Conservation (phyloP, 2,797 vertebrate species). For the Gobionotothen gibberifrons region DNA sequence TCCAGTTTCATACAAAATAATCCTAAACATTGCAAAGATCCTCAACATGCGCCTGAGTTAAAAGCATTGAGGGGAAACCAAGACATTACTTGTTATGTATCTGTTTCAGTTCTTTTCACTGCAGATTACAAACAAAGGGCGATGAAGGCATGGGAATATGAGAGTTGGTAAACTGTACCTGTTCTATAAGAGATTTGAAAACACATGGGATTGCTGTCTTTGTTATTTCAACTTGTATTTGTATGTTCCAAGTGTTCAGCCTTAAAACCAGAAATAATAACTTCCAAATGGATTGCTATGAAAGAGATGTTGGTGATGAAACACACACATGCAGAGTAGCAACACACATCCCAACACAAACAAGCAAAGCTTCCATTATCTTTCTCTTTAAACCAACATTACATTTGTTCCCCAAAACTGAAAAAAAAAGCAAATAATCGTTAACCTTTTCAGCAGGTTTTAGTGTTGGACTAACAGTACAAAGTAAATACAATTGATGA, state of each 20-base stretch:
- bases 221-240: conserved; percentile 13
- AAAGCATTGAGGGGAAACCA: not conserved
- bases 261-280: conserved; percentile 13
- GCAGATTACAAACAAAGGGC: no score
- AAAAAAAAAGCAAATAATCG: not conserved
- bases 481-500: not conserved
- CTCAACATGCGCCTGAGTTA: not conserved
- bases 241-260: not conserved
- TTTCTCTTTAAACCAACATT: not conserved
- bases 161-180: conserved; percentile 1
- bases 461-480: not conserved
- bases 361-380: no score
- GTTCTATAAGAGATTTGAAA: conserved; percentile 14
- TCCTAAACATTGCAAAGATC: not conserved
- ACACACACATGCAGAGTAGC: not conserved
- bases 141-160: not conserved
- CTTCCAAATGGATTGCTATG: conserved; percentile 10
- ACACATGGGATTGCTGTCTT: not conserved
- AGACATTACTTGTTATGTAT: not conserved
- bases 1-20: not conserved
- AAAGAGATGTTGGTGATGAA: conserved; percentile 21
- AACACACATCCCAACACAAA: no score
- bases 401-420: not conserved
- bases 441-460: not conserved
- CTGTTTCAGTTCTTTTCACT: no score